Evolutionary conservation across 2,888 invertebrate genomes (phyloP), one percentile per base, ranked within the genome.

Genomic region (Acrocyrtus sp.): DNA sequence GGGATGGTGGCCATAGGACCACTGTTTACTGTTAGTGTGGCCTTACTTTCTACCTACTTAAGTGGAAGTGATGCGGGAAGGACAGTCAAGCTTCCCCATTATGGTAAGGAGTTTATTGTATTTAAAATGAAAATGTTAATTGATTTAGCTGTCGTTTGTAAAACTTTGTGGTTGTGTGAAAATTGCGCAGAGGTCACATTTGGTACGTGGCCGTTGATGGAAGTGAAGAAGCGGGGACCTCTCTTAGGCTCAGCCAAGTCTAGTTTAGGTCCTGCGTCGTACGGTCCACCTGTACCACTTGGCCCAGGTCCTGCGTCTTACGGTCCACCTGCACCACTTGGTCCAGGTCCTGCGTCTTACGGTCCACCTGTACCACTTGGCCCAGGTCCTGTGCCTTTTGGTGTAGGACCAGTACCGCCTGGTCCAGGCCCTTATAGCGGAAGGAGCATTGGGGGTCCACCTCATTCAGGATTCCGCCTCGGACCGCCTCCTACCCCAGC

Each of bases 121-220:
- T 47, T 43, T n/a, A n/a, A n/a, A 15, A 34, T 29, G 17, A 29
- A n/a, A n/a, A n/a, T n/a, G n/a, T n/a, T n/a, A n/a, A n/a, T n/a
- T n/a, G n/a, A n/a, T n/a, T n/a, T n/a, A n/a, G 10, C 15, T 26
- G 19, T 21, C 4, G 3, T 53, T 53, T 27, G 53, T n/a, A 24
- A 45, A 6, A 45, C 26, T 22, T 22, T 22, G 6, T 50, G 6
- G 5, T 24, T 45, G 8, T 3, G 19, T 50, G 6, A 50, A 21
- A 6, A 21, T 22, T 50, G 10, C 10, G 29, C 22, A 76, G 75
- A 72, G 4, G 56, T 76, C 4, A 63, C 34, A n/a, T 76, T 76
- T 57, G 72, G 75, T 0, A 62, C 39, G 5, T 76, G 75, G 75
- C 75, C 75, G 10, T 48, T 76, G 17, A 69, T 76, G 75, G 75